These are phyloP conservation scores for Aramus guarauna DNA, from an alignment of 2,113 vertebrate species.

Conservation along the genomic window DNA sequence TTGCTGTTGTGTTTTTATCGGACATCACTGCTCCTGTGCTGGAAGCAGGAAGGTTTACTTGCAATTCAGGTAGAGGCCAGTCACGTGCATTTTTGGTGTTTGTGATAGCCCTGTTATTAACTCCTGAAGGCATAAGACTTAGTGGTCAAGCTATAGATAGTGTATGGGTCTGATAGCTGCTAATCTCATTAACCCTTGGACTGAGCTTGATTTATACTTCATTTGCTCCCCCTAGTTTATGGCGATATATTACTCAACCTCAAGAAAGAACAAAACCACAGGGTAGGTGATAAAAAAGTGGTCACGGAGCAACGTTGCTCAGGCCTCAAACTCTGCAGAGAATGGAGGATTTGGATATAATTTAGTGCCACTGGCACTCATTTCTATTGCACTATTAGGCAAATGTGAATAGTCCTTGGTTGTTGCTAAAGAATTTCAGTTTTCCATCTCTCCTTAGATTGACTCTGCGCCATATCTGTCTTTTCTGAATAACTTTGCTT, in stretches of 20 bases:
- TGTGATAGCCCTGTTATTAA: background rate
- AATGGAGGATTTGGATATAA: background rate
- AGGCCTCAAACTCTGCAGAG: background rate
- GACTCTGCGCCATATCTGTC: background rate
- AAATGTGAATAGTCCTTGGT: background rate
- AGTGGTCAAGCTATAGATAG: conserved; percentile 4
- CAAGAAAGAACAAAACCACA: background rate
- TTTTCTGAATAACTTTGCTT: background rate
- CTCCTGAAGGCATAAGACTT: background rate
- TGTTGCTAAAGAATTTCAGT: background rate
- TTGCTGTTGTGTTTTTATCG: background rate
- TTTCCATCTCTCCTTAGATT: background rate
- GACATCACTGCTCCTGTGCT: background rate
- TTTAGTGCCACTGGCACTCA: background rate
- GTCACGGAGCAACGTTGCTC: background rate
- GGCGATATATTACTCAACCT: background rate
- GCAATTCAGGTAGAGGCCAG: background rate
- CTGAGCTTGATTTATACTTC: background rate
- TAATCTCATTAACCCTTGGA: conserved; percentile 3
- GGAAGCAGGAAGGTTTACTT: background rate
- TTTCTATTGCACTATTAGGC: background rate
- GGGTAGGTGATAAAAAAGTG: background rate
- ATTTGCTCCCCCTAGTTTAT: background rate
- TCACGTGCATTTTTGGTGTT: background rate
- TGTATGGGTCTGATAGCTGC: background rate